Conservation (phyloP, 1,140 invertebrate genomes). For the Lepidurus couesii region DNA sequence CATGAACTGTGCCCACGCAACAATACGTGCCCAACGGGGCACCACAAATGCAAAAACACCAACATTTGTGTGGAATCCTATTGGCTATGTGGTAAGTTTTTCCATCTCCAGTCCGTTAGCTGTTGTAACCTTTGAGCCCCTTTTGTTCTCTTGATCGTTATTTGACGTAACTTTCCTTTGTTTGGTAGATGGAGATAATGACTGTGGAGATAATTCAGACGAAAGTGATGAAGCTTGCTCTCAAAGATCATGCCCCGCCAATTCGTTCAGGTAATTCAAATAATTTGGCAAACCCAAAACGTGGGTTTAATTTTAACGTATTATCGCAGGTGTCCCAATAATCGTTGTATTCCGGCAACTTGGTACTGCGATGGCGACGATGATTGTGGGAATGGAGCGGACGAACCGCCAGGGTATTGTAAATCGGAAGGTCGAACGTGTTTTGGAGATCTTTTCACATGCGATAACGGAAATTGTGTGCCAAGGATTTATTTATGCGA, state of each 20-base stretch:
- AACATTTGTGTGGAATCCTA: constrained; percentile 93
- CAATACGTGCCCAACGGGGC: constrained; percentile 76
- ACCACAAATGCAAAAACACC: constrained; percentile 85
- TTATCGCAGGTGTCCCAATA: constrained; percentile 36
- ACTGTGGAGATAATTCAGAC: constrained; percentile 93
- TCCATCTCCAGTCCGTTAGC: constrained; percentile 61
- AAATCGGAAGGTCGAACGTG: constrained; percentile 90
- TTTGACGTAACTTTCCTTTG: background rate
- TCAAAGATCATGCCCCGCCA: constrained; percentile 78
- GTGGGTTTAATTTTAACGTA: background rate
- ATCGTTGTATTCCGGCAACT: constrained; percentile 63
- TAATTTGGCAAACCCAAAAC: constrained; percentile 36
- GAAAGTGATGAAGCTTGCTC: constrained; percentile 86
- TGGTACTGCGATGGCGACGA: constrained; percentile 90
- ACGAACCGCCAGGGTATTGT: constrained; percentile 62
- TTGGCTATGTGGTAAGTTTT: constrained; percentile 63
- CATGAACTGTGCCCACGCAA: constrained; percentile 77
- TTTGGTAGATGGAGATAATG: constrained; percentile 60
- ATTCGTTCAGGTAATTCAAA: constrained; percentile 61
- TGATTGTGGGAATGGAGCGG: constrained; percentile 81
- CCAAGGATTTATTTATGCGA: constrained; percentile 96
- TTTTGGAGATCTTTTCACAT: constrained; percentile 90
- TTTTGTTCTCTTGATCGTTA: constrained; percentile 25
- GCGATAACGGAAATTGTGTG: constrained; percentile 95
- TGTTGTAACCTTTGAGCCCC: background rate